Base-by-base conservation (phyloP, 1,140 invertebrate genomes). In the Littorina saxatilis region DNA sequence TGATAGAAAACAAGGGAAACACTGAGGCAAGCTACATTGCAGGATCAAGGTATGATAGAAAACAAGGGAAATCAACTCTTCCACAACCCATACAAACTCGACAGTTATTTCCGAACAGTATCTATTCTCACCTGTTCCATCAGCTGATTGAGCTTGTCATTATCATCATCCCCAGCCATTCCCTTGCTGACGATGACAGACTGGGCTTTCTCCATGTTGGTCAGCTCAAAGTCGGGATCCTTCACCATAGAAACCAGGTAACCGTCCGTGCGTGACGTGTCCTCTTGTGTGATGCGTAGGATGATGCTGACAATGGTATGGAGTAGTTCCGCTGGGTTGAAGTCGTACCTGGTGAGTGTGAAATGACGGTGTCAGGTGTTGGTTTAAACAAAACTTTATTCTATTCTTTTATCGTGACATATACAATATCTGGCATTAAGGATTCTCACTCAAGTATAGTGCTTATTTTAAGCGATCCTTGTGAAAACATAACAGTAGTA, bases 191-290 rank as follows among this genome's bases (percentile, higher is more conserved):
- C 20, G n/a, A 85, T 77, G 20, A 85, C 82, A 27, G 77, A 66
- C 43, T 80, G 74, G 1, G 82, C 75, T 75, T 83, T 85, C 29
- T 83, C 79, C 66, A 83, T 23, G 40, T 76, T 75, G 9, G 40
- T 35, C 40, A 78, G 11, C 40, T 80, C 75, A 58, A 83, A 85
- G 66, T 85, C 84, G n/a, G 79, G 35, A 63, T 85, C 84, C 43
- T 40, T 83, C 43, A 76, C 84, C 84, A 85, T 68, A n/a, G 77
- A 66, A n/a, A 77, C 40, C 50, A 81, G 47, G 82, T 78, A 85
- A 27, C 78, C 81, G 32, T 78, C 73, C 0, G 66, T 76, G 3
- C 27, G 40, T 15, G 77, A 63, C 7, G 17, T 15, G 43, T 83
- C 84, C 32, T 83, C 52, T 40, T 58, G n/a, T 20, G 81, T 47